A percentile compares a stretch with the other conserved stretches of the same genome.
phyloP scores from a whole-genome alignment of 2,888 invertebrate genomes.

The Rhaphigaster nebulosa region DNA sequence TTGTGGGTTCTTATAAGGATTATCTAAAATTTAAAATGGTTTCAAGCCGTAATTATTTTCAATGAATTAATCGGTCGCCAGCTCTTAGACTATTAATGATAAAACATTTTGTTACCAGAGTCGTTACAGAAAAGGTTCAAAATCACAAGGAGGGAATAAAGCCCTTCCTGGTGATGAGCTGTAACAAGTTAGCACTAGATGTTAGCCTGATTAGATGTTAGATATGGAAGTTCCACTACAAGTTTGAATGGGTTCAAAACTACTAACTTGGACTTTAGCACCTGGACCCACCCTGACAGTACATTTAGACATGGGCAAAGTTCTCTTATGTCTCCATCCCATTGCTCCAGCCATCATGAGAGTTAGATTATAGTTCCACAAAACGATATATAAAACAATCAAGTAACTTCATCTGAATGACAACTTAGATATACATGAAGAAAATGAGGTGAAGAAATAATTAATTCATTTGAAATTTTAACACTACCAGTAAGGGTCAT shows the following conservation, averaged over 20 bases:
- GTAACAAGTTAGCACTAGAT: slow-evolving; percentile 45
- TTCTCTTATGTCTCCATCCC: slow-evolving; percentile 26
- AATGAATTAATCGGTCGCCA: too few relatives aligned
- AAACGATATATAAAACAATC: slow-evolving; percentile 11
- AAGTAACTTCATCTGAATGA: not conserved
- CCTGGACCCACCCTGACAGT: slow-evolving; percentile 25
- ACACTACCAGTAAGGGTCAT: not conserved
- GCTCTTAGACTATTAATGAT: not conserved
- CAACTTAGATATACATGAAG: not conserved
- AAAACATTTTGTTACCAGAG: not conserved
- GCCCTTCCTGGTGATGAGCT: slow-evolving; percentile 2
- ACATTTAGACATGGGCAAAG: slow-evolving; percentile 42
- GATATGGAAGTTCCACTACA: slow-evolving; percentile 49
- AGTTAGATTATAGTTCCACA: slow-evolving; percentile 21
- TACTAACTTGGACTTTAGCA: slow-evolving; percentile 33
- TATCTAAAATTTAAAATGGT: too few relatives aligned
- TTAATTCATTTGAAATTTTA: not conserved
- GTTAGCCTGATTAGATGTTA: slow-evolving; percentile 55
- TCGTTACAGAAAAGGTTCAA: not conserved
- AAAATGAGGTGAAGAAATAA: not conserved
- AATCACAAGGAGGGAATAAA: not conserved
- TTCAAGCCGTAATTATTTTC: too few relatives aligned
- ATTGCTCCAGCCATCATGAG: not conserved
- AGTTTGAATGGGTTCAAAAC: slow-evolving; percentile 55
- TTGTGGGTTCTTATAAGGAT: too few relatives aligned